These are phyloP conservation scores for Conus canariensis DNA, from an alignment of 2,888 invertebrate species.

Conservation along the genomic window DNA sequence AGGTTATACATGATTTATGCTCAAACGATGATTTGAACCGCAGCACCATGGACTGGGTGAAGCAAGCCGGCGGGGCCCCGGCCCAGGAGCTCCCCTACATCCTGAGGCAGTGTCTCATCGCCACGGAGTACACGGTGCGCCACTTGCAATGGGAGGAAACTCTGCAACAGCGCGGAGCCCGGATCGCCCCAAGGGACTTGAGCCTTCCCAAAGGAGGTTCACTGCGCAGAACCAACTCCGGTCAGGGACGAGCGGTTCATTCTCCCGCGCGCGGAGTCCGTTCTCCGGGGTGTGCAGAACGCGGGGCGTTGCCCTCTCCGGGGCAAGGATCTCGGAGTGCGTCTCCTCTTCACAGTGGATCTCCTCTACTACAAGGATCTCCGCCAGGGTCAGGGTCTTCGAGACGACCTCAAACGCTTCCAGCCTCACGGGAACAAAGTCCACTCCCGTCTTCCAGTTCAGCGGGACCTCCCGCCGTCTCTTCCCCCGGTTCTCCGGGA, in stretches of 20 bases:
- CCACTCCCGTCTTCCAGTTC: background rate
- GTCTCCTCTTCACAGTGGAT: background rate
- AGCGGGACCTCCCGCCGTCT: too few species aligned
- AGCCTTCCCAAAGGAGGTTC: background rate
- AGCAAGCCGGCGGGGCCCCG: conserved; percentile 40
- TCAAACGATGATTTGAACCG: conserved; percentile 38
- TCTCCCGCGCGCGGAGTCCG: background rate
- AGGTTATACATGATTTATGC: background rate
- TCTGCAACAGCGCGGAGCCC: background rate
- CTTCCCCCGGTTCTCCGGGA: too few species aligned
- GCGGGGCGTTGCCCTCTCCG: background rate
- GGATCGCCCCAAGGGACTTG: background rate
- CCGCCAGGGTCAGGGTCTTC: background rate
- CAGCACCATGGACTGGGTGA: conserved; percentile 60
- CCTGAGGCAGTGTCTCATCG: conserved; percentile 49
- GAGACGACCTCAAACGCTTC: conserved; percentile 4
- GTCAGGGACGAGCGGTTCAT: too few species aligned
- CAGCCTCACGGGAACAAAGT: background rate
- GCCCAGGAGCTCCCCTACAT: conserved; percentile 46
- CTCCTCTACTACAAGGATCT: background rate
- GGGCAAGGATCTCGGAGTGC: background rate
- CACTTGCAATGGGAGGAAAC: conserved; percentile 51
- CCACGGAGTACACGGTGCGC: conserved; percentile 48
- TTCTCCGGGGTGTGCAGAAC: background rate
- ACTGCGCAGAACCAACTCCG: too few species aligned